Base-by-base conservation (phyloP, 2,888 invertebrate species). In the Nomada flava region DNA sequence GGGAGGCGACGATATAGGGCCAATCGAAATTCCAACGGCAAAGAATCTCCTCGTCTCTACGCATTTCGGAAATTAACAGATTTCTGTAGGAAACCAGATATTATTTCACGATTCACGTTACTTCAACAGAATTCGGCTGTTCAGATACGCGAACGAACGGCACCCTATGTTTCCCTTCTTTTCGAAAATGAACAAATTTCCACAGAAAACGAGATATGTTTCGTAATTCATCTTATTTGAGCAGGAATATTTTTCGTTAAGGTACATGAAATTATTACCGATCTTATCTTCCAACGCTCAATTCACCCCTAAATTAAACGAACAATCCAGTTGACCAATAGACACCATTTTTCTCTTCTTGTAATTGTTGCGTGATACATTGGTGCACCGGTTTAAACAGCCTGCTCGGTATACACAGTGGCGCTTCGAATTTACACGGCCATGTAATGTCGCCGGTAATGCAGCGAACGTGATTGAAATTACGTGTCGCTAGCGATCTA, bases 1-100 rank as follows among this genome's bases (percentile, higher is more conserved):
- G 71, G 53, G 85, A 74, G 72, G 68, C 57, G 82, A 65, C 84
- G 86, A 87, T 15, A 47, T 88, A 81, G 79, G 77, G 84, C 89
- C 89, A 89, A 90, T 90, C 88, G 90, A 86, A 85, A 89, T 89
- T 90, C 89, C 79, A 23, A 44, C 64, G 13, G 59, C 70, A 63
- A 60, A 36, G 64, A 64, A 29, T 44, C 57, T 76, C 69, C 64
- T 53, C 62, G 42, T 55, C 59, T 59, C 47, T 47, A 15, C n/a
- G 29, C 18, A 1, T 74, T 78, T 74, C 62, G 63, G 74, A 75
- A 69, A 68, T 78, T 36, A 53, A 13, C 52, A 20, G 44, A 72
- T 57, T 9, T 36, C 20, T 9, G 18, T 1, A 18, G 44, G 36
- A 50, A 76, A 57, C 15, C 10, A 23, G 29, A 50, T 29, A 18